A percentile compares a stretch with the other conserved stretches of the same genome.
Conservation (phyloP, 1,140 invertebrate genomes). For the Temnothorax curvispinosus region DNA sequence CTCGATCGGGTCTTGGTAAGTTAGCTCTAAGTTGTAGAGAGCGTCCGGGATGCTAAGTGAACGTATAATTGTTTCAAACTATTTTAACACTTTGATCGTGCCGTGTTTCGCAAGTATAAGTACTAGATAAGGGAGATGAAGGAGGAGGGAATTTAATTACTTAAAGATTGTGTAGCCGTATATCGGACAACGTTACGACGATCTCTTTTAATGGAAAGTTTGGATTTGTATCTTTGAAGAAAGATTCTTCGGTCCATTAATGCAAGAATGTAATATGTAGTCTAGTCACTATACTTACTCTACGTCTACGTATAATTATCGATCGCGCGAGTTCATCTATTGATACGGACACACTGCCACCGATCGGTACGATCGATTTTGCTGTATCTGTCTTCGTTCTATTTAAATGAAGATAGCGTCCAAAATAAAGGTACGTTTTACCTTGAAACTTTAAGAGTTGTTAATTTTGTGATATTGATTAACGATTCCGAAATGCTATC, state of each 20-base stretch:
- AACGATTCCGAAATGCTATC: background rate
- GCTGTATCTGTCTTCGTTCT: conserved; percentile 52
- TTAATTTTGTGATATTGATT: conserved; percentile 42
- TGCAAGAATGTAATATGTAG: conserved; percentile 19
- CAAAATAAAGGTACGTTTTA: conserved; percentile 45
- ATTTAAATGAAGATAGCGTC: conserved; percentile 35
- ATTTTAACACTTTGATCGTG: conserved; percentile 37
- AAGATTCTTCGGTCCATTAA: conserved; percentile 7
- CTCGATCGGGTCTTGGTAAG: background rate
- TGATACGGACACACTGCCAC: conserved; percentile 53
- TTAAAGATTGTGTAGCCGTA: conserved; percentile 1
- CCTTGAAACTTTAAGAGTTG: conserved; percentile 3
- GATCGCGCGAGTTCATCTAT: conserved; percentile 32
- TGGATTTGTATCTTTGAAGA: background rate
- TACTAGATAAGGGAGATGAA: background rate
- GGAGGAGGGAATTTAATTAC: background rate
- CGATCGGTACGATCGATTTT: conserved; percentile 55
- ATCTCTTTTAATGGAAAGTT: conserved; percentile 8
- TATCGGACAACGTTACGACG: background rate
- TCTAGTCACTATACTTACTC: conserved; percentile 19
- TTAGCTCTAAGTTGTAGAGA: background rate
- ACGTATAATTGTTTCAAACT: conserved; percentile 36
- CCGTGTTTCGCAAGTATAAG: conserved; percentile 30
- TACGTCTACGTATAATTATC: conserved; percentile 10
- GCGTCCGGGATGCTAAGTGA: background rate